Base-by-base conservation (phyloP, 53 echinoderm and acorn worm species). In the Patiria pectinifera region DNA sequence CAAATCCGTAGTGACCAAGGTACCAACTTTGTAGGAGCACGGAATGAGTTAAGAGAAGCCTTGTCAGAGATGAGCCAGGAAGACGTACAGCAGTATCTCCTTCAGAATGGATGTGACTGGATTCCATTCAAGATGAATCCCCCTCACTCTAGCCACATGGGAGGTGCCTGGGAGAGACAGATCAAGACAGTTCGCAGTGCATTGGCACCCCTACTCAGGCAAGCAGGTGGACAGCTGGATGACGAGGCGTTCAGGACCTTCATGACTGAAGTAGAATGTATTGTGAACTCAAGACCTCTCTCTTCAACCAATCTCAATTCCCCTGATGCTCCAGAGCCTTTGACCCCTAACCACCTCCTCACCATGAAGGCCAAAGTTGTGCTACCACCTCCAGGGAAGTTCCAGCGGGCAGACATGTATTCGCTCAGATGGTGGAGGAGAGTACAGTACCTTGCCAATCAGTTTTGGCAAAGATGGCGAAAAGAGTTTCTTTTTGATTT, bases 241-340 rank as follows among this genome's bases (percentile, higher is more conserved):
- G 95, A 95, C 47, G 93, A 95, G 63, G 74, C 92, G 10, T 83
- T 93, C 62, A 53, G 93, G 13, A 95, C 92, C 25, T 48, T 93
- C 3, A 76, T 95, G 89, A 71, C 80, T 22, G 92, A 95, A 80
- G 92, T 72, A 15, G 91, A 83, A 43, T 91, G 87, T n/a, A 94
- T 95, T 2, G 77, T 94, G 2, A 94, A 95, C 66, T 89, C 91
- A 4, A 77, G 77, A 77, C 77, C 77, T 86, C 80, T 89, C n/a
- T 53, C 89, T 15, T 8, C 43, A 19, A 66, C n/a, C 89, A 89
- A 88, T 76, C 49, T 89, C 43, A 49, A 21, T 46, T 63, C 66
- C 21, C 81, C 60, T 62, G n/a, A 44, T 43, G 59, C 82, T 18
- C 91, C 46, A 82, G 71, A 26, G 46, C 93, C 76, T 2, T 62